A percentile compares a stretch with the other conserved stretches of the same genome.
These are phyloP conservation scores for Leucopsar rothschildi DNA, from an alignment of 2,113 vertebrate species.

Conservation along the genomic window DNA sequence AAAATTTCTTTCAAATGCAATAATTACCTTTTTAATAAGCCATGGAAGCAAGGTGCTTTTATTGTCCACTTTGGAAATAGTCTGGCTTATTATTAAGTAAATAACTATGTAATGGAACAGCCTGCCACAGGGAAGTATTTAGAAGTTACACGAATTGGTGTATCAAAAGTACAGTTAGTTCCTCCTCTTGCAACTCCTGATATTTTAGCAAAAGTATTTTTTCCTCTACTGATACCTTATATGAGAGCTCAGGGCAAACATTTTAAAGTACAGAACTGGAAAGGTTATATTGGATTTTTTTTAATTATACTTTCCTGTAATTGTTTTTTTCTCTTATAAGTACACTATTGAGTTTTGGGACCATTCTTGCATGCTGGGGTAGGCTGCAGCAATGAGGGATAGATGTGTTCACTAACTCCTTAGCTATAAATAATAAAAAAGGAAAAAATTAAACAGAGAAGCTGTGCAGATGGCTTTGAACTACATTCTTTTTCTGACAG, in stretches of 20 bases:
- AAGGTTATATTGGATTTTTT: background rate
- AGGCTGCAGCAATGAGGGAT: background rate
- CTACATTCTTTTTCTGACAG: background rate
- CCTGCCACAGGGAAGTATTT: background rate
- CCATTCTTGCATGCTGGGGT: background rate
- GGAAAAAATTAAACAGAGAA: background rate
- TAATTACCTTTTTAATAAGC: slow-evolving; percentile 16
- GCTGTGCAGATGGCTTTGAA: background rate
- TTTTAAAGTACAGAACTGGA: background rate
- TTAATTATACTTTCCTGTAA: background rate
- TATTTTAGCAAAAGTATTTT: background rate
- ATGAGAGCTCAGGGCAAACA: background rate
- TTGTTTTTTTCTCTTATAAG: background rate
- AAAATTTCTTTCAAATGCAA: background rate
- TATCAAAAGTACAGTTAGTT: background rate
- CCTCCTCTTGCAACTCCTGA: background rate
- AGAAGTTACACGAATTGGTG: background rate
- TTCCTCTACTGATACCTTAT: background rate
- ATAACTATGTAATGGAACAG: background rate
- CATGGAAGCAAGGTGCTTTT: background rate
- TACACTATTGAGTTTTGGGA: background rate
- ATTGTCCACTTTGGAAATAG: background rate
- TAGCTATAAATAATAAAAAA: background rate
- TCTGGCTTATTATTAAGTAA: slow-evolving; percentile 29
- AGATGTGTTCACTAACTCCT: background rate